Base-by-base conservation (phyloP, 2,113 vertebrate species). In the Jacana jacana region DNA sequence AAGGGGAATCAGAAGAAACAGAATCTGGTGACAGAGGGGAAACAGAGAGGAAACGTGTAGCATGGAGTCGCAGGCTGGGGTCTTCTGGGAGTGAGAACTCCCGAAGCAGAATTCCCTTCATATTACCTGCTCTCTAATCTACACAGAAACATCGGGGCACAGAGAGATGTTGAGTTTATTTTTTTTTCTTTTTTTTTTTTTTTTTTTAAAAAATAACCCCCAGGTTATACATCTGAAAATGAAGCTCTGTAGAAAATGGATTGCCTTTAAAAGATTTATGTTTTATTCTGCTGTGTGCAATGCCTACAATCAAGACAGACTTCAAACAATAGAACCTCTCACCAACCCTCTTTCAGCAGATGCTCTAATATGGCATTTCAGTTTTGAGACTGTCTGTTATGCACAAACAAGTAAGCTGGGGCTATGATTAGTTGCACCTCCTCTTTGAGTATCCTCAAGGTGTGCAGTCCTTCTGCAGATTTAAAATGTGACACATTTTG, bases 1-100 rank as follows among this genome's bases (percentile, higher is more conserved):
- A 7, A 68, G 7, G 3, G 1, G 2, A 6, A 55, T 23, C 25
- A 42, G 11, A 8, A 10, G 17, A 82, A 64, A 7, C 2, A 49
- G 46, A 52, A 44, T 13, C 17, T 63, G 8, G 11, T 0, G 2
- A 64, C 30, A 63, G 33, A 84, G 7, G 42, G 10, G 6, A 81
- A 73, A 37, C 2, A 0, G 33, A 84, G 7, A 48, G 9, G 6
- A 81, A 73, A 37, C 2, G 0, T 28, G 6, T 1, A 10, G 13
- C 9, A 49, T n/a, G 16, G 13, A 66, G 28, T n/a, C 2, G 4
- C 10, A 63, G 10, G 9, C 5, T 39, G 11, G 10, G 37, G 40
- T 70, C 9, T 63, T 75, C 10, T 39, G 46, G n/a, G n/a, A 42
- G 7, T n/a, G 18, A 49, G 4, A 31, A 5, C 13, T 80, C 7